Evolutionary conservation across 2,888 invertebrate species (phyloP), one percentile per base, ranked within the genome.

Genomic region (Cyaniris semiargus): DNA sequence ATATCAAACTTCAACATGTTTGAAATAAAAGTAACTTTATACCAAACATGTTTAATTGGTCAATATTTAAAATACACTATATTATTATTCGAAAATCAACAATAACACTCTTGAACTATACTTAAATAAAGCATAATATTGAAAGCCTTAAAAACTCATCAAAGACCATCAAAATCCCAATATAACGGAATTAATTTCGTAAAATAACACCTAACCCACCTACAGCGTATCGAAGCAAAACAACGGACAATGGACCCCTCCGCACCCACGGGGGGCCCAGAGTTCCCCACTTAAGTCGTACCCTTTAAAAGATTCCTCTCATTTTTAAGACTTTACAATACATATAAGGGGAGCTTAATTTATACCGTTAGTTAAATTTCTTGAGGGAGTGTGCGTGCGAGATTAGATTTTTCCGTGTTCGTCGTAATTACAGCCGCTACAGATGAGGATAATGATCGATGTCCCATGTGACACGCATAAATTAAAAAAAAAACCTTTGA

Each of bases 311-410:
- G 93, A 93, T 93, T 93, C 87, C 90, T 92, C 90, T 92, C 91
- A 93, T 94, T 93, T 94, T 94, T 94, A 93, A 94, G 94, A 93
- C 92, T 93, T 92, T 91, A 92, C 92, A 93, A 92, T 93, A 91
- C 92, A 86, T 85, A 86, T 87, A 84, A 85, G 87, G 88, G 87
- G 86, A 84, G 86, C 88, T 89, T 91, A 90, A 92, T 91, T 91
- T 90, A 87, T 89, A 88, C 80, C 85, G 85, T 83, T 87, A 84
- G 79, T 83, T 80, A 79, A 79, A 80, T 84, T 84, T 83, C 83
- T 84, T 83, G 77, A 77, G 81, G 83, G 84, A 84, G 84, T 86
- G 89, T 86, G 86, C 82, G 87, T 85, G 83, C 80, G 83, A 87
- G 89, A 93, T 94, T 88, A 89, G 89, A 90, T 92, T 92, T 93